Evolutionary conservation across 2,888 invertebrate species (phyloP).

Genomic region (Rhorus exstirpatorius): DNA sequence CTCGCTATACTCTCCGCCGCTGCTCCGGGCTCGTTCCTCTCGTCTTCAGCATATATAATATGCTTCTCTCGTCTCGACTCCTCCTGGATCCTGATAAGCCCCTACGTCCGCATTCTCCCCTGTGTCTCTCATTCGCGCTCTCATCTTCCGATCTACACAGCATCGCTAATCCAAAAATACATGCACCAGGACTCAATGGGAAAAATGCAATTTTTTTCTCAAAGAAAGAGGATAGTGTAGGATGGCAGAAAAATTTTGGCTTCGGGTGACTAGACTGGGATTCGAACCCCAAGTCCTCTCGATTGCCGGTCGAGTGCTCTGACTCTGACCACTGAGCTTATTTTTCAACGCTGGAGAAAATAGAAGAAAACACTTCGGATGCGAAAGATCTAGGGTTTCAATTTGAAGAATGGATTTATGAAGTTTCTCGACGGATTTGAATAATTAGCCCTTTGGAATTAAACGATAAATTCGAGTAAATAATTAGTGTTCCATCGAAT

Average conservation of each 20-base stretch:
- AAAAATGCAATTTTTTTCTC: no score
- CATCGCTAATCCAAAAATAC: conserved; percentile 24
- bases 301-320: no score
- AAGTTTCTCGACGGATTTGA: background rate
- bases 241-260: no score
- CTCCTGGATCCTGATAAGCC: conserved; percentile 17
- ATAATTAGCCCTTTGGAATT: background rate
- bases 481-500: background rate
- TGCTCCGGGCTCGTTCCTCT: conserved; percentile 24
- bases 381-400: no score
- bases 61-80: conserved; percentile 36
- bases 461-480: background rate
- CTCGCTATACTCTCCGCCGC: conserved; percentile 33
- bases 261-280: no score
- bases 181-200: no score
- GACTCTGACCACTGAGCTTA: no score
- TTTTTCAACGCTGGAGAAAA: no score
- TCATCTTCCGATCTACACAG: conserved; percentile 17
- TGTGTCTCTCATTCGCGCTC: conserved; percentile 15
- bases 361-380: no score
- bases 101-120: conserved; percentile 20
- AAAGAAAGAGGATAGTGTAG: no score
- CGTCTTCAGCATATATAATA: background rate
- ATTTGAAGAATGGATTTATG: no score
- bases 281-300: no score